Conservation (phyloP, 2,888 invertebrate genomes). For the Rugalucina vietnamica region DNA sequence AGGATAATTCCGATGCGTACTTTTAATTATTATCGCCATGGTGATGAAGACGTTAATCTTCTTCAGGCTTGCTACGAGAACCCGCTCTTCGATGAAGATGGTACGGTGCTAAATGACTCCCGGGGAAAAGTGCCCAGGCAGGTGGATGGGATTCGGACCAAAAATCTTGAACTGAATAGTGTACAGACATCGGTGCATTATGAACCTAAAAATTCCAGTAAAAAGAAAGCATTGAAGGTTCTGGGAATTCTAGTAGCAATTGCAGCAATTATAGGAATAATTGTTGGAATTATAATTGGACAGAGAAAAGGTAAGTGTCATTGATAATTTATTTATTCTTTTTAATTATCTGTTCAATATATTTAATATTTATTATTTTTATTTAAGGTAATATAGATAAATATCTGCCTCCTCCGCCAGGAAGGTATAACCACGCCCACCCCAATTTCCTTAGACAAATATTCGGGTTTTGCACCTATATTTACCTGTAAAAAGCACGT, state of each 20-base stretch:
- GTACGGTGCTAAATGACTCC: slow-evolving; percentile 51
- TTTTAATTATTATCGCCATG: slow-evolving; percentile 59
- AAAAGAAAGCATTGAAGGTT: slow-evolving; percentile 40
- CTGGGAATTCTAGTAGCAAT: slow-evolving; percentile 35
- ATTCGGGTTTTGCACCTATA: too few species aligned
- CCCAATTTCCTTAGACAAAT: too few species aligned
- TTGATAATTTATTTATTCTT: too few species aligned
- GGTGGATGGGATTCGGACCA: slow-evolving; percentile 43
- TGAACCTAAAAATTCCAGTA: slow-evolving; percentile 29
- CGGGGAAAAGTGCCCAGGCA: slow-evolving; percentile 55
- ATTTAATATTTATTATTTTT: too few species aligned
- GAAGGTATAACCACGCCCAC: too few species aligned
- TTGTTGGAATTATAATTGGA: slow-evolving; percentile 49
- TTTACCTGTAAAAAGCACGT: too few species aligned
- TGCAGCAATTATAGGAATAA: slow-evolving; percentile 42
- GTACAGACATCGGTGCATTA: slow-evolving; percentile 58
- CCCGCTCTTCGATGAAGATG: slow-evolving; percentile 74
- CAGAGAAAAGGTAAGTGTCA: slow-evolving; percentile 30
- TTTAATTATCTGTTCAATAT: too few species aligned
- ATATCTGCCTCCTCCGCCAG: too few species aligned
- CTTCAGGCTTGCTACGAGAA: slow-evolving; percentile 81
- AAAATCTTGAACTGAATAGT: slow-evolving; percentile 56
- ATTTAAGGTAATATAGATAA: too few species aligned
- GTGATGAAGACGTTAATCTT: slow-evolving; percentile 75
- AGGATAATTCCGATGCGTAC: slow-evolving; percentile 66